These are phyloP conservation scores for Nibea coibor DNA, from an alignment of 2,113 vertebrate genomes.

Conservation along the genomic window DNA sequence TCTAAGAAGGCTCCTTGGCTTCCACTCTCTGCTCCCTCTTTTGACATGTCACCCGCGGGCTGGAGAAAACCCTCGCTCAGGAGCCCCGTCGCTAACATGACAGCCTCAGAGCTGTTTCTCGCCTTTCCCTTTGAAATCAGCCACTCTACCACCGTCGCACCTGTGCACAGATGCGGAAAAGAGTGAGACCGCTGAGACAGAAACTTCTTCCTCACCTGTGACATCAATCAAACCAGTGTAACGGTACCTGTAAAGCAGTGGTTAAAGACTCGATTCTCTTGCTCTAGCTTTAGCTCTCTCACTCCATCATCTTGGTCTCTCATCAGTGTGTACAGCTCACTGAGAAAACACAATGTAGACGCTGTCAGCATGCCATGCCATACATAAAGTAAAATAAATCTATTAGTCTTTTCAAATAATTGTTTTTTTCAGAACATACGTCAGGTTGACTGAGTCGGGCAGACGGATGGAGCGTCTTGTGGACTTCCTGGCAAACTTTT, in stretches of 20 bases:
- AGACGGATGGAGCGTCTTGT: slow-evolving; percentile 92
- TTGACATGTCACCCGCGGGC: slow-evolving; percentile 91
- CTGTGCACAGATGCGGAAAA: slow-evolving; percentile 71
- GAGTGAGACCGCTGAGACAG: not conserved
- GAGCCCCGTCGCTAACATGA: slow-evolving; percentile 91
- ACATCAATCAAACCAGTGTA: not conserved
- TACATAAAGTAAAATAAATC: not conserved
- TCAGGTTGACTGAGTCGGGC: slow-evolving; percentile 90
- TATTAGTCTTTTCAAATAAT: not conserved
- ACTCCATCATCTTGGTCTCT: slow-evolving; percentile 91
- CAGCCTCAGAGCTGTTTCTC: slow-evolving; percentile 90
- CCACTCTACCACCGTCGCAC: slow-evolving; percentile 92
- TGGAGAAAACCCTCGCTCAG: slow-evolving; percentile 94
- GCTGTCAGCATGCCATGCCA: slow-evolving; percentile 4
- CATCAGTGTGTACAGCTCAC: slow-evolving; percentile 90
- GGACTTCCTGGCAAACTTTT: slow-evolving; percentile 93
- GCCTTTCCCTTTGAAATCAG: slow-evolving; percentile 87
- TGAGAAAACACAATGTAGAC: slow-evolving; percentile 70
- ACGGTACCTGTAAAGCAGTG: slow-evolving; percentile 93
- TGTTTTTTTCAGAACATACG: slow-evolving; percentile 74
- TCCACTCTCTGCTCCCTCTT: slow-evolving; percentile 82
- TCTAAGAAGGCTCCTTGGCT: slow-evolving; percentile 89
- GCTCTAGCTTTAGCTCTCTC: slow-evolving; percentile 92
- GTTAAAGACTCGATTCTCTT: slow-evolving; percentile 92
- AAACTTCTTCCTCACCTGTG: not conserved